Conservation (phyloP, 1,140 invertebrate species). For the Orussus abietinus region DNA sequence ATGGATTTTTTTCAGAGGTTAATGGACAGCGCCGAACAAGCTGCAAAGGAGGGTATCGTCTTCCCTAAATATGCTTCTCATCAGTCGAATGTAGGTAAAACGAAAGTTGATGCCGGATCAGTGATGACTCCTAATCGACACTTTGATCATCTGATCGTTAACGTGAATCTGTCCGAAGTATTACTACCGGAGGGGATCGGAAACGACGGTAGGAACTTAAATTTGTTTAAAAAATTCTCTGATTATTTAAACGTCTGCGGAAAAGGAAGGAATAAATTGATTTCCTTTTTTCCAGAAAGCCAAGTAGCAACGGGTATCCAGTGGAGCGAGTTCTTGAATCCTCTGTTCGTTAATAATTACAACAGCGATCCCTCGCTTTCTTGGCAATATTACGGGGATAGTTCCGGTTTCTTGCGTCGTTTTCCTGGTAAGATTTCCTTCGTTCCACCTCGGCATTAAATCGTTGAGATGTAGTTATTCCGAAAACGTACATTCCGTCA, state of each 20-base stretch:
- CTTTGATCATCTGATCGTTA: constrained; percentile 80
- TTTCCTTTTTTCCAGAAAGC: constrained; percentile 54
- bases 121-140: constrained; percentile 70
- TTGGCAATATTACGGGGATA: constrained; percentile 96
- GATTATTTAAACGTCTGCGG: not conserved
- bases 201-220: constrained; percentile 63
- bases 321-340: constrained; percentile 89
- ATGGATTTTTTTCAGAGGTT: constrained; percentile 71
- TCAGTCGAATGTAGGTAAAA: too few species aligned
- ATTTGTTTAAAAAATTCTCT: not conserved
- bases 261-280: not conserved
- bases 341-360: constrained; percentile 88
- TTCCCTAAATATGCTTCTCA: constrained; percentile 63
- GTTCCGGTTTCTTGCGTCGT: constrained; percentile 84
- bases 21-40: constrained; percentile 83
- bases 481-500: too few species aligned
- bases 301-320: constrained; percentile 82
- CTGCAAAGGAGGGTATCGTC: constrained; percentile 58
- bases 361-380: constrained; percentile 85
- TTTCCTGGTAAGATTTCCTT: constrained; percentile 91
- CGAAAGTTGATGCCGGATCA: too few species aligned
- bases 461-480: too few species aligned
- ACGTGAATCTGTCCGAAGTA: constrained; percentile 81
- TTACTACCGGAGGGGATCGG: constrained; percentile 83
- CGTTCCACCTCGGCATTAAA: too few species aligned